Evolutionary conservation across 2,888 invertebrate genomes (phyloP).

Genomic region (Chloromyia formosa): DNA sequence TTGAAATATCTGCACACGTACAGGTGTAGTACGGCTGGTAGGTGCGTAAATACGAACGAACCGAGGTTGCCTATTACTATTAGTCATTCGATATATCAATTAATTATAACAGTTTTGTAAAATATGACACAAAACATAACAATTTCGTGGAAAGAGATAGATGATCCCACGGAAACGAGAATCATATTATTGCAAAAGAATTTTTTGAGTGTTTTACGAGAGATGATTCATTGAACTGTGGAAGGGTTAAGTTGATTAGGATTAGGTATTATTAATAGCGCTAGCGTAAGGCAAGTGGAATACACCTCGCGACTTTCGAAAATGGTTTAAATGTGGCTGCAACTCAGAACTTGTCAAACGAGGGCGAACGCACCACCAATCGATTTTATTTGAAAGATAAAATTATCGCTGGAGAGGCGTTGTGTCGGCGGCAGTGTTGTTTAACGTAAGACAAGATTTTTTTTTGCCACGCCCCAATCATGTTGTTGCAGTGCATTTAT

Average conservation of each 20-base stretch:
- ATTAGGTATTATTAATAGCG: not conserved
- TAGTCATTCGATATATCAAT: not conserved
- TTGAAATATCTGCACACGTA: too few relatives aligned
- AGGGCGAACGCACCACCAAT: too few relatives aligned
- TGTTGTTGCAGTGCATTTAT: too few relatives aligned
- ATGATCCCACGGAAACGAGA: not conserved
- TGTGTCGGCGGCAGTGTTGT: too few relatives aligned
- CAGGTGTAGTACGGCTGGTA: too few relatives aligned
- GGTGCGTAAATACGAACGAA: not conserved
- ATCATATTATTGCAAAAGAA: not conserved
- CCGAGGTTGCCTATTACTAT: conserved; percentile 4
- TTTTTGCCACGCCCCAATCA: too few relatives aligned
- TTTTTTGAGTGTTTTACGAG: not conserved
- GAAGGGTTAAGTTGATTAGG: not conserved
- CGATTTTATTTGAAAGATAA: too few relatives aligned
- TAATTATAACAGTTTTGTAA: conserved; percentile 4
- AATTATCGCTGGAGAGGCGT: too few relatives aligned
- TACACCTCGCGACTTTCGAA: too few relatives aligned
- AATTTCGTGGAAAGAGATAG: conserved; percentile 18
- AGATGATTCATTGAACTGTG: conserved; percentile 8
- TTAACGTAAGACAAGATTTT: too few relatives aligned
- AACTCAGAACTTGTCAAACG: too few relatives aligned
- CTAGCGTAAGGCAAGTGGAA: not conserved
- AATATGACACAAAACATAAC: conserved; percentile 6
- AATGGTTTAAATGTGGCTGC: too few relatives aligned